A percentile compares a stretch with the other conserved stretches of the same genome.
Conservation (phyloP, 2,888 invertebrate genomes). For the Drosophila stalkeri region DNA sequence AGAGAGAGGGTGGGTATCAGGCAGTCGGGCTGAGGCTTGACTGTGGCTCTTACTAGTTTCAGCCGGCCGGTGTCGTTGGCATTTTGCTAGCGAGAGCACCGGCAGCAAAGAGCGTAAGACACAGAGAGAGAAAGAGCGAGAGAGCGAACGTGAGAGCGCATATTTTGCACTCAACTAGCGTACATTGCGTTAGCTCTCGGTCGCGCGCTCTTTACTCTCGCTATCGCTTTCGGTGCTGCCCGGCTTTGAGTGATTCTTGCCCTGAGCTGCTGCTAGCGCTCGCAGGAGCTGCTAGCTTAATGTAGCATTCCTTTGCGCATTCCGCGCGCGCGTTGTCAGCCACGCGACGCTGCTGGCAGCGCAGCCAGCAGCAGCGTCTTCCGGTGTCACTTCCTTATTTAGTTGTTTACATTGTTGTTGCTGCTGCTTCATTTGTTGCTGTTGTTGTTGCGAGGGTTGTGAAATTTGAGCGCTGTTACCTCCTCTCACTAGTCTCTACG, state of each 20-base stretch:
- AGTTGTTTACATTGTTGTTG: conserved; percentile 74
- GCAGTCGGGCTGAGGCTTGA: conserved; percentile 14
- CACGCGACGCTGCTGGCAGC: conserved; percentile 49
- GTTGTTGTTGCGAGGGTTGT: conserved; percentile 54
- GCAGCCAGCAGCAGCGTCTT: conserved; percentile 49
- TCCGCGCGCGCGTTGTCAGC: conserved; percentile 44
- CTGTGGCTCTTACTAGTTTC: conserved; percentile 70
- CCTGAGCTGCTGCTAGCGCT: conserved; percentile 53
- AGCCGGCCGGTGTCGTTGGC: conserved; percentile 79
- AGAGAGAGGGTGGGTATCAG: not conserved
- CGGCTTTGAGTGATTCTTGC: conserved; percentile 57
- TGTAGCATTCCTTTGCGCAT: conserved; percentile 73
- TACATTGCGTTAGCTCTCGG: conserved; percentile 1
- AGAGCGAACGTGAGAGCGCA: conserved; percentile 12
- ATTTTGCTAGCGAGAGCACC: conserved; percentile 28
- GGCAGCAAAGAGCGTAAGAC: not conserved
- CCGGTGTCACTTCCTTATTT: conserved; percentile 81
- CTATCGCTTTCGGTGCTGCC: conserved; percentile 3
- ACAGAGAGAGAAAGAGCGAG: conserved; percentile 18
- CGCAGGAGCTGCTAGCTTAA: conserved; percentile 21
- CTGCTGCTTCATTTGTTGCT: conserved; percentile 34
- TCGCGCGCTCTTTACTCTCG: not conserved
- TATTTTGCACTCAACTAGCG: conserved; percentile 45
- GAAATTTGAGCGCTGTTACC: conserved; percentile 49
- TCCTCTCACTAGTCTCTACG: conserved; percentile 26